These are phyloP conservation scores for Dipodomys stephensi DNA, from an alignment of 2,113 vertebrate genomes.

Conservation along the genomic window DNA sequence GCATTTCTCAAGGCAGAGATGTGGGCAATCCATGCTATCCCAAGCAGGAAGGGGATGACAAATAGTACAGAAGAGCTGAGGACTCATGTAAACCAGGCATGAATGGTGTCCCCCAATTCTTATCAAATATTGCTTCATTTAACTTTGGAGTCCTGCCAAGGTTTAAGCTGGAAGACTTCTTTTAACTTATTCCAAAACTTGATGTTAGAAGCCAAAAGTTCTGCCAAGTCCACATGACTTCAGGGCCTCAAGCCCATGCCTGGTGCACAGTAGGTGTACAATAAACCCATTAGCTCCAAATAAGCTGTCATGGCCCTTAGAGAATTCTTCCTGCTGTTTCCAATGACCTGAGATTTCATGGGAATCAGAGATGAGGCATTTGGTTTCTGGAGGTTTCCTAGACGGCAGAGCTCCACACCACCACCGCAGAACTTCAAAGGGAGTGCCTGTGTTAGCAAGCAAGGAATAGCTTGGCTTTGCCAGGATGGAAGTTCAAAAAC, in stretches of 20 bases:
- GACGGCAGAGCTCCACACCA: background rate
- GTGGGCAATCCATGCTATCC: background rate
- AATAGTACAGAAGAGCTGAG: background rate
- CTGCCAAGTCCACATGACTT: background rate
- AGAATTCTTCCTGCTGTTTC: background rate
- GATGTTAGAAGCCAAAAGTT: background rate
- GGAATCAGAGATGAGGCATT: background rate
- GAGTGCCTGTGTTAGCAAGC: background rate
- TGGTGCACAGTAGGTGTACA: background rate
- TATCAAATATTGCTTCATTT: conserved; percentile 63
- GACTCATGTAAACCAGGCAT: background rate
- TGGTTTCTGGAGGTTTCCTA: background rate
- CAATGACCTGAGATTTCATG: background rate
- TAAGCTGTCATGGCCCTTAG: background rate
- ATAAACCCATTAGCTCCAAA: background rate
- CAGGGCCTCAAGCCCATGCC: background rate
- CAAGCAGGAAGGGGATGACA: background rate
- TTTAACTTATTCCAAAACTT: conserved; percentile 49
- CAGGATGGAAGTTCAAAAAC: conserved; percentile 16
- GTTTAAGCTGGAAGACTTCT: background rate
- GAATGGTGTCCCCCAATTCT: background rate
- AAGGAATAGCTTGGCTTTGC: background rate
- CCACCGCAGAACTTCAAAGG: background rate
- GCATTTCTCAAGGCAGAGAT: background rate
- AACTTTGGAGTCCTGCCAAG: conserved; percentile 49